A percentile compares a stretch with the other conserved stretches of the same genome.
Evolutionary conservation across 2,888 invertebrate genomes (phyloP).

Genomic region (Colostygia pectinataria): DNA sequence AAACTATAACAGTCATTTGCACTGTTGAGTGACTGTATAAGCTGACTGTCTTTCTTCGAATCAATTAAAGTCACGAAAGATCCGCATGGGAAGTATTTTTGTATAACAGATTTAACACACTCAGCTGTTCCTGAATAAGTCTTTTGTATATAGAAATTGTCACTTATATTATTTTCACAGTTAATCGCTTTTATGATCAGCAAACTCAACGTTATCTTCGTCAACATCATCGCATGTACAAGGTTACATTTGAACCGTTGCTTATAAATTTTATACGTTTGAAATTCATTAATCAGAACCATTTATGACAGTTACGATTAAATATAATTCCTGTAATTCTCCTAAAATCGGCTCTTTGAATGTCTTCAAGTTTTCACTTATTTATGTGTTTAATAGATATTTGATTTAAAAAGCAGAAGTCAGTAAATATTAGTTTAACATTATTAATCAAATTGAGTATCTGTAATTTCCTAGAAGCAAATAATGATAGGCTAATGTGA

Average conservation of each 20-base stretch:
- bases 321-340: not conserved
- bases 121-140: conserved; percentile 7
- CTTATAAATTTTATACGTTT: conserved; percentile 9
- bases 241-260: conserved; percentile 5
- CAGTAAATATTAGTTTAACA: not conserved
- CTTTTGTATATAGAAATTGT: not conserved
- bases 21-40: conserved; percentile 37
- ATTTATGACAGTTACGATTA: conserved; percentile 2
- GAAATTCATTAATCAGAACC: conserved; percentile 9
- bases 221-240: conserved; percentile 14
- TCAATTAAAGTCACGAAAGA: conserved; percentile 40
- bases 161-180: conserved; percentile 5
- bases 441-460: conserved; percentile 6
- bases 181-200: conserved; percentile 15
- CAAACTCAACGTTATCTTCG: conserved; percentile 15
- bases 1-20: conserved; percentile 42
- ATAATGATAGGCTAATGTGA: not conserved
- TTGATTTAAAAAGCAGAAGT: not conserved
- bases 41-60: conserved; percentile 31
- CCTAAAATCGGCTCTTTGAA: not conserved
- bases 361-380: not conserved
- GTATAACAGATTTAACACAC: conserved; percentile 42
- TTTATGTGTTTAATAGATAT: not conserved
- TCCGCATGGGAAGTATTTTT: conserved; percentile 41
- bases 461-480: not conserved